Evolutionary conservation across 2,888 invertebrate genomes (phyloP), one percentile per base, ranked within the genome.

Genomic region (Harmothoe impar): DNA sequence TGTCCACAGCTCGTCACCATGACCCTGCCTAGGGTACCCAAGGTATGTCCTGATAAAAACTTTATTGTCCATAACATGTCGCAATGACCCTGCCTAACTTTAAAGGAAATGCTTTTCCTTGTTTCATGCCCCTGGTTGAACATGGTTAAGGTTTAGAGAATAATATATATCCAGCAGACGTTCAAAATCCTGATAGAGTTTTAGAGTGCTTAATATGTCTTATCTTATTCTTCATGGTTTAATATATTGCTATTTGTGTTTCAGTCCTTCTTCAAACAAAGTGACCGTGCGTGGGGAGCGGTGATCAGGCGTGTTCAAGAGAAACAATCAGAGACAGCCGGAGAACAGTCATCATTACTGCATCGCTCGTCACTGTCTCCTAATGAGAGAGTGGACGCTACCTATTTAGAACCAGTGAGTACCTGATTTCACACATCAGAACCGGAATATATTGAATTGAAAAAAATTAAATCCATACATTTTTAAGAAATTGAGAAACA

Each of bases 1-100:
- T 94, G 94, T 86, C 95, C 95, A 23, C 93, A 94, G 90, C 91
- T 95, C 88, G 94, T 95, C 20, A 91, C 94, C 56, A 92, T 94
- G 29, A 93, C 93, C 10, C 89, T 94, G 52, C 93, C 93, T 0
- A 92, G 92, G 35, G 92, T 92, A 52, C 93, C 93, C 84, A 94
- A 93, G 93, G 95, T 95, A 92, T 78, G 88, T 17, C 62, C 62
- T 15, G 5, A 43, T 43, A 43, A 43, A 43, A 43, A 43, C 43
- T 43, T 43, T 7, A 43, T 7, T 43, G 43, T 43, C 10, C 43
- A 43, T n/a, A n/a, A n/a, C n/a, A n/a, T n/a, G n/a, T n/a, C n/a
- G n/a, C n/a, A n/a, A n/a, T n/a, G n/a, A n/a, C n/a, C n/a, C n/a
- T n/a, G n/a, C n/a, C n/a, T n/a, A n/a, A n/a, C n/a, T n/a, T n/a